Evolutionary conservation across 2,888 invertebrate genomes (phyloP).

Genomic region (Smittia sp.): DNA sequence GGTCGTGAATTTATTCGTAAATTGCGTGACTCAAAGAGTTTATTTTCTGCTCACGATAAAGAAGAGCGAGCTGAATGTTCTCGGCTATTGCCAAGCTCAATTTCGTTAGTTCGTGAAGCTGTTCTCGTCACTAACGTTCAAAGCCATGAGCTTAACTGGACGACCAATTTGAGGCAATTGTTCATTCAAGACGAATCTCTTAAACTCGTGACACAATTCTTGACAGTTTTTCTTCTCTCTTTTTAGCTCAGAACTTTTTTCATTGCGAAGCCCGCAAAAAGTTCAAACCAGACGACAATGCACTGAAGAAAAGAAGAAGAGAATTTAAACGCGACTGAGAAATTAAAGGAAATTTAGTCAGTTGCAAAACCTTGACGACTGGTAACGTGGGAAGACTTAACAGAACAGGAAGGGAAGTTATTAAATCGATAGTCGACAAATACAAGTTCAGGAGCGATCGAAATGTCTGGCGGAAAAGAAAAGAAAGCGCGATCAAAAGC

Average conservation of each 20-base stretch:
- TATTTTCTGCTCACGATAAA: too few relatives aligned
- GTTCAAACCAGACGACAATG: not conserved
- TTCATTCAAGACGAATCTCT: too few relatives aligned
- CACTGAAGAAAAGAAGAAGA: not conserved
- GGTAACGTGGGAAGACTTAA: not conserved
- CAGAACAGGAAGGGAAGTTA: not conserved
- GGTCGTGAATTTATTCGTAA: too few relatives aligned
- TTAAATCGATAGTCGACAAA: slow-evolving; percentile 30
- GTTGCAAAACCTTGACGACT: not conserved
- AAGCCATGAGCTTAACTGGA: too few relatives aligned
- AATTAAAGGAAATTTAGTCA: not conserved
- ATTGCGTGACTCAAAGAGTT: too few relatives aligned
- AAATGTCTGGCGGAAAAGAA: slow-evolving; percentile 61
- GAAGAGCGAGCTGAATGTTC: too few relatives aligned
- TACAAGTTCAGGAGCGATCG: not conserved
- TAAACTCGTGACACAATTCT: not conserved
- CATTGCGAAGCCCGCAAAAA: not conserved
- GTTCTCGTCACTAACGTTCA: too few relatives aligned
- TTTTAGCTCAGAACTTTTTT: not conserved
- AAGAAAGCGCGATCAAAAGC: slow-evolving; percentile 58
- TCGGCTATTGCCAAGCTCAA: too few relatives aligned
- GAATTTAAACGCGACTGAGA: not conserved
- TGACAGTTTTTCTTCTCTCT: slow-evolving; percentile 1
- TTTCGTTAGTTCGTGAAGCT: too few relatives aligned
- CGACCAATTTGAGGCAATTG: too few relatives aligned